Evolutionary conservation across 2,888 invertebrate genomes (phyloP), one percentile per base, ranked within the genome.

Genomic region (Tenthredo distinguenda): DNA sequence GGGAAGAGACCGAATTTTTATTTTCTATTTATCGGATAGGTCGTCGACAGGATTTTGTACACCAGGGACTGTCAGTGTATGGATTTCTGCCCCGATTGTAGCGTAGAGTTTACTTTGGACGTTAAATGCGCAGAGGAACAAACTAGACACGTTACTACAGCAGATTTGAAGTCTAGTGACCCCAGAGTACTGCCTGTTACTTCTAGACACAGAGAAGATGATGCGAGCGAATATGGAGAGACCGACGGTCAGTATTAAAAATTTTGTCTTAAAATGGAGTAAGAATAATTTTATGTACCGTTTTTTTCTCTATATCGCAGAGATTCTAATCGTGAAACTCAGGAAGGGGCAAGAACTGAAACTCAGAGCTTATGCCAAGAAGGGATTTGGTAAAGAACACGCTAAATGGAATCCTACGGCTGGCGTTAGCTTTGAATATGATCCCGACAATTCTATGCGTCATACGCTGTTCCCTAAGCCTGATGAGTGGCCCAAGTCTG

Each of bases 401-500:
- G 99, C 99, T 0, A 99, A 99, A 94, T 99, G 99, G 99, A 99
- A 99, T 94, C 99, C 99, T 3, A 99, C 99, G 0, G 98, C 98
- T 81, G 99, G 99, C 71, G 99, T 99, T 0, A 97, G 98, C 83
- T 99, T 99, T 94, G 99, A 99, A 94, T 99, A 99, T 94, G 99
- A 99, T 94, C 99, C 99, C 0, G 99, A 99, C 92, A 99, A 99
- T 94, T 95, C 97, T 0, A 97, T 99, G 96, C 95, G 98, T 65
- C 99, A 99, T 92, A 99, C 99, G 2, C 94, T 99, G 55, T 99
- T 95, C 90, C 99, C 99, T 0, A 99, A 98, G 93, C 99, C 99
- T 3, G 99, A 99, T 91, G 99, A 99, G 94, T 99, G 99, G 99
- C 99, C 99, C 0, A 99, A 99, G 94, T 99, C 99, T 94, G 99